Evolutionary conservation across 2,888 invertebrate genomes (phyloP).

Genomic region (Oxyteleia sp.): DNA sequence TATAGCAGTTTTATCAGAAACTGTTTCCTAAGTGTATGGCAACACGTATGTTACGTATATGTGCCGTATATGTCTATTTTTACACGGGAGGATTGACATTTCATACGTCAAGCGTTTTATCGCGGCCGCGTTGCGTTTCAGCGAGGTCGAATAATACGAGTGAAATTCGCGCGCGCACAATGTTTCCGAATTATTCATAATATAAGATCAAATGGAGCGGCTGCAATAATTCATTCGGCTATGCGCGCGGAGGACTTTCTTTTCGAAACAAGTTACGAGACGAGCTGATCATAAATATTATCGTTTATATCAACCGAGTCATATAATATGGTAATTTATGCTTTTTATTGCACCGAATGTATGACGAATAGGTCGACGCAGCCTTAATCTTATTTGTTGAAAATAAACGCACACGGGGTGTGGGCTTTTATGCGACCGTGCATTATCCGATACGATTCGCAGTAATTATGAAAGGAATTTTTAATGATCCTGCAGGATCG

Average conservation of each 20-base stretch:
- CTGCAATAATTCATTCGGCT: slow-evolving; percentile 70
- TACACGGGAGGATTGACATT: slow-evolving; percentile 56
- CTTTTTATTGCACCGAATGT: slow-evolving; percentile 72
- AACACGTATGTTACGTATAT: too few relatives aligned
- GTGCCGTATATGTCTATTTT: neutral
- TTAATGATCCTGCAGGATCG: slow-evolving; percentile 57
- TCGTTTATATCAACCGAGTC: slow-evolving; percentile 72
- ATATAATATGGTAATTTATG: slow-evolving; percentile 73
- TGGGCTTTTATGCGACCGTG: slow-evolving; percentile 50
- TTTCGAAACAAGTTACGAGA: slow-evolving; percentile 73
- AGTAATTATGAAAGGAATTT: slow-evolving; percentile 65
- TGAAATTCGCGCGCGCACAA: slow-evolving; percentile 67
- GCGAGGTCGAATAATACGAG: slow-evolving; percentile 63
- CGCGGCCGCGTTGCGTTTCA: slow-evolving; percentile 54
- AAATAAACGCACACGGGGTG: slow-evolving; percentile 44
- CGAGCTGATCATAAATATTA: slow-evolving; percentile 73
- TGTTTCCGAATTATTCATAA: slow-evolving; percentile 74
- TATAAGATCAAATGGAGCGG: slow-evolving; percentile 73
- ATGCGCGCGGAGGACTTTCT: slow-evolving; percentile 70
- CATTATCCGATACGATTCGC: slow-evolving; percentile 58
- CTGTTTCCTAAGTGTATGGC: too few relatives aligned
- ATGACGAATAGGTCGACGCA: slow-evolving; percentile 69
- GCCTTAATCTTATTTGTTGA: slow-evolving; percentile 69
- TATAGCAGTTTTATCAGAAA: too few relatives aligned
- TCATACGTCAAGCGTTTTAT: slow-evolving; percentile 66